Conservation (phyloP, 1,140 invertebrate species). For the Vanessa tameamea region DNA sequence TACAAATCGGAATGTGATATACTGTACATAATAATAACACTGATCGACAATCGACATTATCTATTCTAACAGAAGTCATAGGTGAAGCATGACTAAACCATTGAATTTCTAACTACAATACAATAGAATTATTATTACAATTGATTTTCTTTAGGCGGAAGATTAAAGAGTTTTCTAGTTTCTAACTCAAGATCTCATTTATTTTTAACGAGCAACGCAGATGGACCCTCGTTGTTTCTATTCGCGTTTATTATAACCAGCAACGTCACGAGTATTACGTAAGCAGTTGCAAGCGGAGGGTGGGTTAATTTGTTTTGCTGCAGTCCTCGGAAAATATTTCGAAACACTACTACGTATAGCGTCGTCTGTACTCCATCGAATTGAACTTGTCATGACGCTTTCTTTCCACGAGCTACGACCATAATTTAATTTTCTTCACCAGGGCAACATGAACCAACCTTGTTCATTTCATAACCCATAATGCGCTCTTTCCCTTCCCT, state of each 20-base stretch:
- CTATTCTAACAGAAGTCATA: constrained; percentile 10
- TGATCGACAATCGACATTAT: not conserved
- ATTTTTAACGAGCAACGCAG: constrained; percentile 30
- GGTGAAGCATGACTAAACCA: not conserved
- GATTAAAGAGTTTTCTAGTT: constrained; percentile 3
- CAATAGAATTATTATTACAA: not conserved
- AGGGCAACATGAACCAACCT: constrained; percentile 63
- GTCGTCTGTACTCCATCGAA: constrained; percentile 27
- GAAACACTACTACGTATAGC: constrained; percentile 32
- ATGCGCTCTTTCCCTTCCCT: constrained; percentile 53
- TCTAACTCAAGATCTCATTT: constrained; percentile 19
- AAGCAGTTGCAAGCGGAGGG: constrained; percentile 25
- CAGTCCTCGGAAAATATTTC: constrained; percentile 37
- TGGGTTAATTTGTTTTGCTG: constrained; percentile 38
- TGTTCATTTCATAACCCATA: constrained; percentile 77
- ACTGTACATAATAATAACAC: not conserved
- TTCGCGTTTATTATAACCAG: constrained; percentile 18
- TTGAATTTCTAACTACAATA: not conserved
- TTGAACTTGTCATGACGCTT: constrained; percentile 44
- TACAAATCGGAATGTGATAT: not conserved
- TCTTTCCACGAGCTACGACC: constrained; percentile 64
- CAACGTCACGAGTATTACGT: constrained; percentile 31
- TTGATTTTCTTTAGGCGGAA: not conserved
- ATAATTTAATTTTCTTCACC: constrained; percentile 74
- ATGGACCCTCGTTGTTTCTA: constrained; percentile 23